Base-by-base conservation (phyloP, 1,140 invertebrate species). In the Lucilia sericata region DNA sequence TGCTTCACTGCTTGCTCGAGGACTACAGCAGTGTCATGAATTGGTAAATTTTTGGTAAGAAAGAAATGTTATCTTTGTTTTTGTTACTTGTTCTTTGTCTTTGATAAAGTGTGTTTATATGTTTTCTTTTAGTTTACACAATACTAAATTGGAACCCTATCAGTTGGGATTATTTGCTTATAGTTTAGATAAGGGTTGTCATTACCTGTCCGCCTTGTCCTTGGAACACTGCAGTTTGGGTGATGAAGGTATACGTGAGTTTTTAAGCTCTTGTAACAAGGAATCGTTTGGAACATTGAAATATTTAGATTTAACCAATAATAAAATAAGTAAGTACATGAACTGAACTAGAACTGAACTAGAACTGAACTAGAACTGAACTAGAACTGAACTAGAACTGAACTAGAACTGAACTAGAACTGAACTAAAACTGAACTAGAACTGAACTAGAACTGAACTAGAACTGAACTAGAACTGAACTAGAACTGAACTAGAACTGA, bases 281-380 rank as follows among this genome's bases (percentile, higher is more conserved):
- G 90, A 91, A 83, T 87, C 89, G 3, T 90, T 90, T 49, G 82
- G 84, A 10, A 90, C 88, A 8, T 85, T 92, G 0, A 89, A 87
- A 12, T 70, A 86, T 7, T 86, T 92, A 2, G 87, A 91, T 81
- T 84, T 92, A 81, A 89, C 87, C 21, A 91, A 92, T 84, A 92
- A 92, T 84, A 87, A 86, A 83, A 91, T 92, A 9, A 87, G 91
- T 91, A 70, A 74, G 88, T 84, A 12, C 25, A 30, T 30, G 3
- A 2, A 3, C 25, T 30, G 25, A 30, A 30, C 25, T 30, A 30
- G 25, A 30, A 30, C 25, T 30, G 25, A 30, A 30, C 3, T 30
- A 30, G 25, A 30, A 30, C 25, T 30, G 25, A 13, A 42, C 51
- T 47, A 5, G 8, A 19, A 30, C 25, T 30, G 25, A 30, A 30